Percentiles rank a stretch among this genome's conserved stretches.
These are phyloP conservation scores for Parnassius apollo DNA, from an alignment of 2,888 invertebrate species.

Conservation along the genomic window DNA sequence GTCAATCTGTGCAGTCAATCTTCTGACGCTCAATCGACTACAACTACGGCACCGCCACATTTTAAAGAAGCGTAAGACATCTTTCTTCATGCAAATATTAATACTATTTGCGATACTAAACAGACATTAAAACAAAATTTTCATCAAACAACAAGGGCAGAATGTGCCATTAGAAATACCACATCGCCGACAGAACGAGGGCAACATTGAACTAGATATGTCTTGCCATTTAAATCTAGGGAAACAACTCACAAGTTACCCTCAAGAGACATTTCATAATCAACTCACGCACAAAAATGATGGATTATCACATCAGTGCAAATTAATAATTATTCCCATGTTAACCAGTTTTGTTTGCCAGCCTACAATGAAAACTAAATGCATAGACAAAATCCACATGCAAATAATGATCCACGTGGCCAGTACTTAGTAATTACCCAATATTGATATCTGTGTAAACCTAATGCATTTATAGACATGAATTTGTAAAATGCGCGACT, in stretches of 20 bases:
- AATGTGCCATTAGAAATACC: constrained; percentile 31
- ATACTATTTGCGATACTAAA: constrained; percentile 36
- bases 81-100: constrained; percentile 47
- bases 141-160: constrained; percentile 50
- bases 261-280: constrained; percentile 39
- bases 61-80: constrained; percentile 32
- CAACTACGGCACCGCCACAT: constrained; percentile 32
- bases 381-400: constrained; percentile 27
- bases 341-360: constrained; percentile 44
- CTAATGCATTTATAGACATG: constrained; percentile 28
- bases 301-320: constrained; percentile 39
- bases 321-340: constrained; percentile 42
- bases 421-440: constrained; percentile 17
- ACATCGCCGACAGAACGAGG: constrained; percentile 31
- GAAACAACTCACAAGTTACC: constrained; percentile 44
- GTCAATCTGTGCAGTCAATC: constrained; percentile 58
- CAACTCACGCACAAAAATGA: constrained; percentile 37
- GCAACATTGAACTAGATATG: constrained; percentile 38
- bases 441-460: constrained; percentile 1
- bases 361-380: constrained; percentile 40
- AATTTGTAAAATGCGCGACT: constrained; percentile 33
- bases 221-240: constrained; percentile 37
- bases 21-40: constrained; percentile 39
- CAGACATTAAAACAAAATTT: constrained; percentile 54
- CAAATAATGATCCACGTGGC: constrained; percentile 30